Base-by-base conservation (phyloP, 2,797 vertebrate species). In the Centropyge bicolor region DNA sequence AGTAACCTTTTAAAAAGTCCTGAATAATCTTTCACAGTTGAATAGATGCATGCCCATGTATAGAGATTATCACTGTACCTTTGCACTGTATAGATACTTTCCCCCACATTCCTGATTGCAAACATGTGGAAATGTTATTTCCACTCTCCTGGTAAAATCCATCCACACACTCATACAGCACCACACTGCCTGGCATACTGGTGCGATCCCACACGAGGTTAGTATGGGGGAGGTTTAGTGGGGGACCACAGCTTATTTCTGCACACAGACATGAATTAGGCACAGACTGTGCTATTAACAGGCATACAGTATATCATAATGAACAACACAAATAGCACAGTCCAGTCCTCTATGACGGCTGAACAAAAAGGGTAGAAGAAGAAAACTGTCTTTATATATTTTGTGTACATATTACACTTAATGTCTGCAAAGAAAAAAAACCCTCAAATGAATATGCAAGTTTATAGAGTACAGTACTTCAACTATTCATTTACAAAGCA, bases 161-260 rank as follows among this genome's bases (percentile, higher is more conserved):
- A 64, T 93, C 86, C 86, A 75, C 63, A 83, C 96, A 97, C 59
- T 76, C 86, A 88, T 97, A 97, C 41, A 92, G 86, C 56, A 89
- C 94, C 75, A 87, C 90, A 79, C 95, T 96, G 67, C 93, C 70
- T 0, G 89, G 87, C 61, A 76, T 84, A 77, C 91, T 95, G 61
- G 84, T 86, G 52, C 88, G 83, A 72, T 95, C 83, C 96, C 96
- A 96, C 67, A 90, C 81, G 31, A 95, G 88, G 65, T 94, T 88
- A 46, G 96, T 87, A 73, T 94, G 83, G 52, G 94, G 93, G 82
- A 94, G 70, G 40, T 41, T 80, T 72, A 90, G 84, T 74, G 97
- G 96, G 73, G 81, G 86, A 17, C 96, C 96, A 84, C 97, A 97
- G 67, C 91, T 90, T 90, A 96, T 92, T 93, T 96, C 96, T 97